A percentile compares a stretch with the other conserved stretches of the same genome.
phyloP scores from a whole-genome alignment of 2,888 invertebrate genomes.

The Siphlonurus alternatus region DNA sequence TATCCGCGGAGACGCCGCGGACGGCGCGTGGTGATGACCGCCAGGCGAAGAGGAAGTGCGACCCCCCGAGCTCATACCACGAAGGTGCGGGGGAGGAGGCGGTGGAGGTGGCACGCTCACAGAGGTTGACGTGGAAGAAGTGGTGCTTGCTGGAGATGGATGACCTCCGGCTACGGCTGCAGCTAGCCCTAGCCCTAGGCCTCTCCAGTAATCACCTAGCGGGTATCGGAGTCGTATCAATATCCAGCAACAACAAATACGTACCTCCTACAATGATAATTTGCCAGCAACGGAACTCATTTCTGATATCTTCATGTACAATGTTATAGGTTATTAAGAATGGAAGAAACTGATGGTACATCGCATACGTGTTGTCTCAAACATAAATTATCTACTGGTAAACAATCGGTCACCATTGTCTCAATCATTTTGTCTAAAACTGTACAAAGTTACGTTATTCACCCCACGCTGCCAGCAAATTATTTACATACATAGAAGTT shows the following conservation, averaged over 20 bases:
- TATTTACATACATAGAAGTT: no score
- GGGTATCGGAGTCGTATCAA: no score
- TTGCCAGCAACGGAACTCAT: no score
- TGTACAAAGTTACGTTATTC: no score
- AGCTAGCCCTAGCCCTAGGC: slow-evolving; percentile 14
- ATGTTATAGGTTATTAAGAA: background rate
- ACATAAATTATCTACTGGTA: no score
- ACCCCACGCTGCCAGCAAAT: no score
- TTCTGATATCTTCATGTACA: no score
- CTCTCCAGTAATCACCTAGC: slow-evolving; percentile 8
- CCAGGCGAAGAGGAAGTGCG: slow-evolving; percentile 5
- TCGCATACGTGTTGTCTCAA: no score
- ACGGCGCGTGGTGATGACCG: slow-evolving; percentile 1
- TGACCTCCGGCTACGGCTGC: slow-evolving; percentile 1
- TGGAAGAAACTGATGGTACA: background rate
- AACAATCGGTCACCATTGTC: no score
- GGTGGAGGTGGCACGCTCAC: slow-evolving; percentile 7
- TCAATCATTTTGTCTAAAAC: no score
- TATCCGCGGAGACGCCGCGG: slow-evolving; percentile 3
- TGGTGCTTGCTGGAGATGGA: background rate
- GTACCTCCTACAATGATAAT: no score
- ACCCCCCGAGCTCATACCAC: background rate
- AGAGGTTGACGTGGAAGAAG: background rate
- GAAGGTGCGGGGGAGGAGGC: slow-evolving; percentile 5
- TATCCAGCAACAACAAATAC: no score